Base-by-base conservation (phyloP, 92 coral and sea anemone species). In the Micromussa lordhowensis region DNA sequence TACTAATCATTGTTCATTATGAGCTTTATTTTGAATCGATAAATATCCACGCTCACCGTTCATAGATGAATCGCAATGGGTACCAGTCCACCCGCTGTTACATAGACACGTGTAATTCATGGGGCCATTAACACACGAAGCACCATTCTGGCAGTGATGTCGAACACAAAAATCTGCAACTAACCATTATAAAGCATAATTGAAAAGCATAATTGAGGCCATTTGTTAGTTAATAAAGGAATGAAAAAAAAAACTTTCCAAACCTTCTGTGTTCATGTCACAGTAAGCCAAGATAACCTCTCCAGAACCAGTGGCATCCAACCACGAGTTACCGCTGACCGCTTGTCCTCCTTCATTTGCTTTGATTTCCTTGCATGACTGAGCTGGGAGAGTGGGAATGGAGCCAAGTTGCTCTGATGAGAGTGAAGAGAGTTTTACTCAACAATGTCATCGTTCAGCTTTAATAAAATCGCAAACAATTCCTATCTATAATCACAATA, bases 341-440 rank as follows among this genome's bases (percentile, higher is more conserved):
- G 36, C 85, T 61, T 81, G 74, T 44, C 59, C 85, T 34, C 75
- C 85, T 63, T 81, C 85, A 21, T 77, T 77, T 51, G 81, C 79
- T 38, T 75, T 44, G 58, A 75, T 75, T 38, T 75, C 79, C 57
- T 48, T n/a, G 29, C 79, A 75, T 29, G 81, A 77, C 61, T 77
- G 35, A 51, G 61, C 81, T 22, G 81, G 63, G 36, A 77, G 81
- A 15, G 64, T 16, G 24, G 81, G 81, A 77, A 31, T 77, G 61
- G 80, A 44, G 26, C 80, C 80, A 15, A 76, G 80, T 24, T 21
- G 58, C 15, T 58, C 51, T 81, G 84, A 13, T n/a, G 18, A 54
- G 68, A 30, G 48, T 28, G 30, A 54, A 29, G 31, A 22, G 26
- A 55, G 29, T n/a, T 16, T 26, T 0, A 48, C 13, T 22, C 3